Conservation (phyloP, 2,888 invertebrate species). For the Brenthis daphne region DNA sequence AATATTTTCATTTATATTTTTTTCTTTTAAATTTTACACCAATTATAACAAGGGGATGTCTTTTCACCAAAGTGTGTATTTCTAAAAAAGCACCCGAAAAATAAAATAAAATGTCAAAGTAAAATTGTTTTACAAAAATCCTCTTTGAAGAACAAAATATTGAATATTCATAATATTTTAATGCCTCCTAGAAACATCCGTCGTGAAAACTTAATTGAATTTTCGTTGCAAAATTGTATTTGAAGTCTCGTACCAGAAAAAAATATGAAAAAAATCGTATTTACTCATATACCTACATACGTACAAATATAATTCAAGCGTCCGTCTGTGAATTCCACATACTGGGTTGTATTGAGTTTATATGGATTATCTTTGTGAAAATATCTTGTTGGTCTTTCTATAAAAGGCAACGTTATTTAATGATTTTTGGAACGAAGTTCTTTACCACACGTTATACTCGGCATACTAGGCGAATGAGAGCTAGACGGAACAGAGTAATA, state of each 20-base stretch:
- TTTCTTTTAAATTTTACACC: conserved; percentile 9
- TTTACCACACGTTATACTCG: too few relatives aligned
- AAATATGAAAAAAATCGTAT: neutral
- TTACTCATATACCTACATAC: too few relatives aligned
- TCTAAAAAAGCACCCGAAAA: neutral
- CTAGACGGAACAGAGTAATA: too few relatives aligned
- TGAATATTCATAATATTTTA: conserved; percentile 44
- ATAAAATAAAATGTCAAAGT: conserved; percentile 14
- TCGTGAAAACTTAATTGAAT: conserved; percentile 42
- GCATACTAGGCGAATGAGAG: too few relatives aligned
- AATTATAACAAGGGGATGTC: conserved; percentile 15
- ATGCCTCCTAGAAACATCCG: conserved; percentile 36
- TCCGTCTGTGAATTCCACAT: too few relatives aligned
- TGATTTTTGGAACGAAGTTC: too few relatives aligned
- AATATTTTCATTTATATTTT: neutral
- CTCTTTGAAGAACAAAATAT: conserved; percentile 37
- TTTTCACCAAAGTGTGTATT: conserved; percentile 14
- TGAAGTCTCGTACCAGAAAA: neutral
- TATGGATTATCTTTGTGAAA: too few relatives aligned
- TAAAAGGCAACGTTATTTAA: too few relatives aligned
- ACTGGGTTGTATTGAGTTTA: too few relatives aligned
- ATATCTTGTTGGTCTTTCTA: too few relatives aligned
- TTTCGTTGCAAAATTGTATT: conserved; percentile 38
- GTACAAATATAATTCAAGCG: too few relatives aligned
- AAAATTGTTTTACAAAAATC: conserved; percentile 31